Conservation (phyloP, 1,140 invertebrate genomes). For the Micrasema minimum region DNA sequence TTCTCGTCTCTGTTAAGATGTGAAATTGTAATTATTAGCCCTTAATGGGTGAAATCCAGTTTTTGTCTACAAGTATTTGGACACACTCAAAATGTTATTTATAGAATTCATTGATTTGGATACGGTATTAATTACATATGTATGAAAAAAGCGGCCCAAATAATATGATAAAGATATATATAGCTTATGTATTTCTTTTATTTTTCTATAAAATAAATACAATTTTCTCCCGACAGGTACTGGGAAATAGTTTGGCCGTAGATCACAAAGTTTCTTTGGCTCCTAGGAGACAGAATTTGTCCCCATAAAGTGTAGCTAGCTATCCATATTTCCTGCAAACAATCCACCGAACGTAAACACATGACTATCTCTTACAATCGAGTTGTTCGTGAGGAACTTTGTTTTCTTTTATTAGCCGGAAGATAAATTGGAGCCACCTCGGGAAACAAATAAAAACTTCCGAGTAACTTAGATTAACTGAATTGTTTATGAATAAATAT, state of each 20-base stretch:
- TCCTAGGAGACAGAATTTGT: conserved; percentile 17
- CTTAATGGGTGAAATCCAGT: too few relatives aligned
- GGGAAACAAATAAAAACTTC: too few relatives aligned
- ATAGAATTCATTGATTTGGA: too few relatives aligned
- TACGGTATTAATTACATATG: too few relatives aligned
- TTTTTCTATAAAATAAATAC: conserved; percentile 24
- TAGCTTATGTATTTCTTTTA: neutral
- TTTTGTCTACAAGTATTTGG: too few relatives aligned
- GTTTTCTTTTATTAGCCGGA: conserved; percentile 29
- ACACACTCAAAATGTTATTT: too few relatives aligned
- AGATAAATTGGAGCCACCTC: conserved; percentile 12
- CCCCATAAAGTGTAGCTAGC: conserved; percentile 27
- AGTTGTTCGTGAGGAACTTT: conserved; percentile 34
- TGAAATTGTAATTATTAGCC: too few relatives aligned
- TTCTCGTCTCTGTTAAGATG: too few relatives aligned
- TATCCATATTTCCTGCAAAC: conserved; percentile 32
- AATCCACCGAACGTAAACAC: conserved; percentile 27
- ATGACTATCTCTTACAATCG: conserved; percentile 31
- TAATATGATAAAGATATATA: too few relatives aligned
- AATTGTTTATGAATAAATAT: too few relatives aligned
- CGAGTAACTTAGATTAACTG: too few relatives aligned
- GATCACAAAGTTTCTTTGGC: conserved; percentile 21
- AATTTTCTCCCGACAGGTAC: conserved; percentile 32
- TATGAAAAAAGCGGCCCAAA: too few relatives aligned
- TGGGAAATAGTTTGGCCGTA: conserved; percentile 31